phyloP scores from a whole-genome alignment of 2,888 invertebrate species.

The Standfussiana lucernea region DNA sequence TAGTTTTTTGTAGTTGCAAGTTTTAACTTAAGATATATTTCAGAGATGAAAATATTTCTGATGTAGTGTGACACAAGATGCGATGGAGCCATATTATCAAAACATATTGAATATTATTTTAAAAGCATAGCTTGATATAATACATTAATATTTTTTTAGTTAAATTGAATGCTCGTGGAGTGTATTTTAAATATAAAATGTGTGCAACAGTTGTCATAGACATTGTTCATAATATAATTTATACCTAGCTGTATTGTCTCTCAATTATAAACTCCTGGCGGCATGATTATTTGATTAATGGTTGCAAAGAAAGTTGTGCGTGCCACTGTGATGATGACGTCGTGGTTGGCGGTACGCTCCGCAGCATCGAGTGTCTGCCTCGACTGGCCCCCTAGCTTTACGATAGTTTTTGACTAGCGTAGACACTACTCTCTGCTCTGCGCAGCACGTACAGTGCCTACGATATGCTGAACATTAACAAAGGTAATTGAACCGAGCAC shows the following conservation, averaged over 20 bases:
- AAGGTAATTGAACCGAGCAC: conserved; percentile 55
- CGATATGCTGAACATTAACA: conserved; percentile 29
- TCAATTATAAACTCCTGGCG: conserved; percentile 61
- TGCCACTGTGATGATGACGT: conserved; percentile 36
- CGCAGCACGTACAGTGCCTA: conserved; percentile 22
- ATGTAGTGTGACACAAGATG: conserved; percentile 60
- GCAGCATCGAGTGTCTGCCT: conserved; percentile 14
- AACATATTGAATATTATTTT: conserved; percentile 66
- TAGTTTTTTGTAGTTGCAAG: conserved; percentile 65
- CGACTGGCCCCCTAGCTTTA: conserved; percentile 22
- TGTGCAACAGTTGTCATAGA: conserved; percentile 67
- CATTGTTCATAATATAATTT: conserved; percentile 68
- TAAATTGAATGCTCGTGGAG: conserved; percentile 66
- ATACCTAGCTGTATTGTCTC: conserved; percentile 62
- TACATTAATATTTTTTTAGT: conserved; percentile 65
- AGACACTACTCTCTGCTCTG: conserved; percentile 18
- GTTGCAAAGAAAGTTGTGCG: conserved; percentile 31
- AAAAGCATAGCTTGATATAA: conserved; percentile 69
- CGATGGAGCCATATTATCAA: conserved; percentile 67
- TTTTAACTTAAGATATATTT: conserved; percentile 57
- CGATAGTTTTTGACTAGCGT: conserved; percentile 27
- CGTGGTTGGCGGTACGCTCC: conserved; percentile 9
- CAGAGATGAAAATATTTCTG: conserved; percentile 60
- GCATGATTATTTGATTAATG: conserved; percentile 60
- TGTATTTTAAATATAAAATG: conserved; percentile 60